Conservation (phyloP, 2,888 invertebrate species). For the Sclerodermus sp. region DNA sequence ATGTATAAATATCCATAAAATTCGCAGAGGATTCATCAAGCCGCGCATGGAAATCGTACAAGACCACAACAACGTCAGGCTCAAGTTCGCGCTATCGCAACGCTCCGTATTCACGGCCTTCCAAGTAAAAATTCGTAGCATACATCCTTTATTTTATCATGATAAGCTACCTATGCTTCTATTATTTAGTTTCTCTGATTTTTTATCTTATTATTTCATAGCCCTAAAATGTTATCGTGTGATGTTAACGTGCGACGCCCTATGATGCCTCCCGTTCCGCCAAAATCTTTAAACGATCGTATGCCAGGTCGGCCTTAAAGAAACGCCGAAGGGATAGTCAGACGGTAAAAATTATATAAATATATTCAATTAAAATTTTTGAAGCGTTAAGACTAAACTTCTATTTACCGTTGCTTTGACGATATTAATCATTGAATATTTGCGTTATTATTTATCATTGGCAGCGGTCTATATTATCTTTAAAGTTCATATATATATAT, state of each 20-base stretch:
- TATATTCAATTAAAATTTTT: too few species aligned
- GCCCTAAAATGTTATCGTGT: conserved; percentile 27
- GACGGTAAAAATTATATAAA: conserved; percentile 6
- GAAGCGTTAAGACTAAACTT: too few species aligned
- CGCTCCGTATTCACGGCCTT: conserved; percentile 63
- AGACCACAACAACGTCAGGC: conserved; percentile 60
- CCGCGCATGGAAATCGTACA: conserved; percentile 64
- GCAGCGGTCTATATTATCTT: too few species aligned
- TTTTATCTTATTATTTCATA: conserved; percentile 28
- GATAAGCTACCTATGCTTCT: conserved; percentile 8
- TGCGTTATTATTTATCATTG: too few species aligned
- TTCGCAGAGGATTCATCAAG: conserved; percentile 62
- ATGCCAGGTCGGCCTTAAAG: conserved; percentile 18
- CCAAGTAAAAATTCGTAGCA: conserved; percentile 57
- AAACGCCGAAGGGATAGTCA: not conserved
- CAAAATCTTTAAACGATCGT: conserved; percentile 26
- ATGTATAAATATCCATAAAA: conserved; percentile 39
- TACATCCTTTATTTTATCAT: not conserved
- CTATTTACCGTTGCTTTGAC: too few species aligned
- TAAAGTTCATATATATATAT: too few species aligned
- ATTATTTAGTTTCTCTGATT: conserved; percentile 8
- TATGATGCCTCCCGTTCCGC: conserved; percentile 20
- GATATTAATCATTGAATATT: too few species aligned
- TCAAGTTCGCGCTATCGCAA: conserved; percentile 64
- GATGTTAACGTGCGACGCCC: conserved; percentile 24